Conservation (phyloP, 2,888 invertebrate species). For the Germaria angustata region DNA sequence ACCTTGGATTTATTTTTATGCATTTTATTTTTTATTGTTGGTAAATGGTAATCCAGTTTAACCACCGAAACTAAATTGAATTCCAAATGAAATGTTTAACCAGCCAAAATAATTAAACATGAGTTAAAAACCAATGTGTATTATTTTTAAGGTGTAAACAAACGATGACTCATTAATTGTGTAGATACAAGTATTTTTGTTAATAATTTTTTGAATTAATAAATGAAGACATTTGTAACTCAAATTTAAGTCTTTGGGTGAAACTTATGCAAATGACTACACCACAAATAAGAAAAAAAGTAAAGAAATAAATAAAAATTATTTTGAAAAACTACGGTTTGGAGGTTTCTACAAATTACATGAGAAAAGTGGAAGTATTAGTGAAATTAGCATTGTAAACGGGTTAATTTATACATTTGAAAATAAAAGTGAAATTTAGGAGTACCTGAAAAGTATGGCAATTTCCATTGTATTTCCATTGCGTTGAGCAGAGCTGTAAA, state of each 20-base stretch:
- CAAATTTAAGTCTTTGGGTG: background rate
- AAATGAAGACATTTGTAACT: background rate
- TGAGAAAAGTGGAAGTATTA: background rate
- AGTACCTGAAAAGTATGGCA: too few species aligned
- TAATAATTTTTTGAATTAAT: background rate
- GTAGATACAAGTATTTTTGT: background rate
- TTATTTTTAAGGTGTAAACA: conserved; percentile 25
- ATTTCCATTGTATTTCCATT: too few species aligned
- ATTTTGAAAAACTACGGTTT: too few species aligned
- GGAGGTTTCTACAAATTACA: background rate
- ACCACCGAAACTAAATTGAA: conserved; percentile 10
- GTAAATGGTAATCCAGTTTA: background rate
- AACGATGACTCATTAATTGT: conserved; percentile 28
- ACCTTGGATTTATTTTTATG: conserved; percentile 21
- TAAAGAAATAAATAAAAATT: too few species aligned
- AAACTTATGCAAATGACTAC: conserved; percentile 10
- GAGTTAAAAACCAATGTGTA: conserved; percentile 7
- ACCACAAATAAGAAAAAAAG: too few species aligned
- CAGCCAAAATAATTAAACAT: background rate
- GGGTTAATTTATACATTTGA: too few species aligned
- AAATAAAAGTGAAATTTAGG: too few species aligned
- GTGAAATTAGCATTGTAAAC: background rate
- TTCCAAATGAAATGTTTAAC: conserved; percentile 11
- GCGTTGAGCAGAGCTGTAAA: too few species aligned
- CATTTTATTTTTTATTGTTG: background rate